These are phyloP conservation scores for Cosmopolites sordidus DNA, from an alignment of 2,888 invertebrate genomes.

Conservation along the genomic window DNA sequence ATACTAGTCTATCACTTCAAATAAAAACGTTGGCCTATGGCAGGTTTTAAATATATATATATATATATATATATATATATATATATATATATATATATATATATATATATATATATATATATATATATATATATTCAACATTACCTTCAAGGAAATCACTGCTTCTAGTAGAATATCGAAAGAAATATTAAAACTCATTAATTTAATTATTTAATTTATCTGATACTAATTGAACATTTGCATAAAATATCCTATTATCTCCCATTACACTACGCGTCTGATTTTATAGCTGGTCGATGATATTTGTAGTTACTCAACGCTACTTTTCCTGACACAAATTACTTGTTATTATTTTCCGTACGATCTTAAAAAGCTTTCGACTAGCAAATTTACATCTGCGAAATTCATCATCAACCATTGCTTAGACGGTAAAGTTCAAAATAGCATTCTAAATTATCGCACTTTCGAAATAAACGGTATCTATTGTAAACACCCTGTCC, in stretches of 20 bases:
- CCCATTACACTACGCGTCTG: no score
- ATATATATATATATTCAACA: neutral
- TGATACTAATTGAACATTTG: no score
- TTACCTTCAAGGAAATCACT: neutral
- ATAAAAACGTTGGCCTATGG: no score
- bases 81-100: slow-evolving; percentile 5
- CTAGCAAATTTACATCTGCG: neutral
- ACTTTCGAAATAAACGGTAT: slow-evolving; percentile 1
- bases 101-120: slow-evolving; percentile 5
- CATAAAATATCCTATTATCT: no score
- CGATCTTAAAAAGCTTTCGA: no score
- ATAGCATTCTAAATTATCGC: neutral
- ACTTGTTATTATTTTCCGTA: no score
- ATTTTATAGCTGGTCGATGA: neutral
- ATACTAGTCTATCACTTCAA: no score
- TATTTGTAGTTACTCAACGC: neutral
- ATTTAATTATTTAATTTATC: no score
- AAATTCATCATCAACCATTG: neutral
- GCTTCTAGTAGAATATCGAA: no score
- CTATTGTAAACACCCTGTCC: neutral
- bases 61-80: slow-evolving; percentile 1
- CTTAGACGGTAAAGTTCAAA: neutral
- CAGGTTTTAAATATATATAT: no score
- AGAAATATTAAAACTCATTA: no score
- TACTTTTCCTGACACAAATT: no score